phyloP scores from a whole-genome alignment of 1,140 invertebrate genomes.

The Tetramorium parvispinum region DNA sequence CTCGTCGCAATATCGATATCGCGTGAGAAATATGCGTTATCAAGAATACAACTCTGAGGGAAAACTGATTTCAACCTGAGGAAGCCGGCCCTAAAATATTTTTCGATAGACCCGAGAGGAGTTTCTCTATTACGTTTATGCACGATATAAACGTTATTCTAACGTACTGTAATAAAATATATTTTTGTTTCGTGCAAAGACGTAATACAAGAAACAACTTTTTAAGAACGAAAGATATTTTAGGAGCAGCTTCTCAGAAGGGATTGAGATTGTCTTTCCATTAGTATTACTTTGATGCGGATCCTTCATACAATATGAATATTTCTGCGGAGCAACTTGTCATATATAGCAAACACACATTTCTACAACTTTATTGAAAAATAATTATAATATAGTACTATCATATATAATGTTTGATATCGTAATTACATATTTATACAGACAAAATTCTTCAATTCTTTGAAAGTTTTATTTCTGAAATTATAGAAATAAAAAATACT shows the following conservation, averaged over 20 bases:
- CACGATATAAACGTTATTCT: background rate
- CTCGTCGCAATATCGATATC: conserved; percentile 12
- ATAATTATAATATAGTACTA: background rate
- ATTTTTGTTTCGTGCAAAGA: background rate
- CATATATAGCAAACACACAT: background rate
- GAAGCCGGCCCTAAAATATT: background rate
- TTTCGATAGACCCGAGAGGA: background rate
- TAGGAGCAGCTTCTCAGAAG: background rate
- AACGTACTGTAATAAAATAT: background rate
- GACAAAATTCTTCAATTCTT: too few relatives aligned
- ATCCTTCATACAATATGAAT: background rate
- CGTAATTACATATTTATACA: too few relatives aligned
- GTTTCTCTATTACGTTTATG: background rate
- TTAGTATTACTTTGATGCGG: background rate
- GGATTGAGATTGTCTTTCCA: background rate
- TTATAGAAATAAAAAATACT: background rate
- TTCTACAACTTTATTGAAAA: background rate
- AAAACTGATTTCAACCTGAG: background rate
- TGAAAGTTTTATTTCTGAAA: background rate
- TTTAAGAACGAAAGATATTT: background rate
- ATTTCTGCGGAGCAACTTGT: background rate
- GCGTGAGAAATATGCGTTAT: conserved; percentile 8
- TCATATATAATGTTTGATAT: background rate
- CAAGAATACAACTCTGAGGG: background rate
- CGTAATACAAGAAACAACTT: background rate